These are phyloP conservation scores for Thecophora atra DNA, from an alignment of 2,888 invertebrate species.

Conservation along the genomic window DNA sequence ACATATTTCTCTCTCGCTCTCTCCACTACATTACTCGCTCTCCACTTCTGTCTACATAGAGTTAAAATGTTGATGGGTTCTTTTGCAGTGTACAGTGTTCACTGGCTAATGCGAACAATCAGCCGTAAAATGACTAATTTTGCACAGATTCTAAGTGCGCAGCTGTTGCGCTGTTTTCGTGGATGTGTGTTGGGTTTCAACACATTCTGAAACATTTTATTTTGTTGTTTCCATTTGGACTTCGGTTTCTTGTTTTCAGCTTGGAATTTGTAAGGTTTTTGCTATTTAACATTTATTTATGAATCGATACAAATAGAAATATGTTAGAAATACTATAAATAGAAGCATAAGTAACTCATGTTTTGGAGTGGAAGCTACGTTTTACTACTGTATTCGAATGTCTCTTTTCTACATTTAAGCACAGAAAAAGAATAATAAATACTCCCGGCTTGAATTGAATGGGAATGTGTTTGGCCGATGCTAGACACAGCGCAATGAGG, in stretches of 20 bases:
- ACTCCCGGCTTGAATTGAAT: too few species aligned
- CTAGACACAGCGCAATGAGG: too few species aligned
- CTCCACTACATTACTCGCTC: conserved; percentile 28
- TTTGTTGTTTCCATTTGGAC: not conserved
- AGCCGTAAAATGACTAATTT: not conserved
- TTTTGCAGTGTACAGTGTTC: not conserved
- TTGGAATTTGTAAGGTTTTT: not conserved
- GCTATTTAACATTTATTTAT: not conserved
- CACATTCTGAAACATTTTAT: too few species aligned
- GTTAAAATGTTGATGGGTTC: not conserved
- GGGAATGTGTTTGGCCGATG: too few species aligned
- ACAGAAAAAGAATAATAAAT: too few species aligned
- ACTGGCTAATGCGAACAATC: not conserved
- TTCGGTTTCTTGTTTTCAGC: not conserved
- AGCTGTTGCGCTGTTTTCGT: not conserved
- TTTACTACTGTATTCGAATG: too few species aligned
- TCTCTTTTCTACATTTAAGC: too few species aligned
- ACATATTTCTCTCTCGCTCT: conserved; percentile 6
- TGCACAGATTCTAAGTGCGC: not conserved
- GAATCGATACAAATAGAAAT: conserved; percentile 9
- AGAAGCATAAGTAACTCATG: not conserved
- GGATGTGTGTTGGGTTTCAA: too few species aligned
- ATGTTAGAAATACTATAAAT: not conserved
- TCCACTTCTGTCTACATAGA: conserved; percentile 7
- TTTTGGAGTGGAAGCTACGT: not conserved